Percentiles rank a stretch among this genome's conserved stretches.
Conservation (phyloP, 2,888 invertebrate genomes). For the Sabatieria punctata region DNA sequence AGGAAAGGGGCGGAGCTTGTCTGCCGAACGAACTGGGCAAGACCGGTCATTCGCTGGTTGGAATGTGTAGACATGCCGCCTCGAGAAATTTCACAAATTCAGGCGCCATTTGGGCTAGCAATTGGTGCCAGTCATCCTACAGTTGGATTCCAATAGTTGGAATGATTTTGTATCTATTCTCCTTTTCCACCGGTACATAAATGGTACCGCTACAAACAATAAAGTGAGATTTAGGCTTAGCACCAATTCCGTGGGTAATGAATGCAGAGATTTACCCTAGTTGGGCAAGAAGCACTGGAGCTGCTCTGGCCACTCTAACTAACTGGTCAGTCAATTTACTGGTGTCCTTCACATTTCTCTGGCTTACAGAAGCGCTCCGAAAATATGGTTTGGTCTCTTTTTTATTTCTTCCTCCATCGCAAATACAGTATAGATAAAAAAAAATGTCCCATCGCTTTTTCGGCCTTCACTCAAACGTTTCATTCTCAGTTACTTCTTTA, state of each 20-base stretch:
- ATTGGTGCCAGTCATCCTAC: constrained; percentile 33
- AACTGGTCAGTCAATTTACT: constrained; percentile 39
- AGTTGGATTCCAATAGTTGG: constrained; percentile 37
- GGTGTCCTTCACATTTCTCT: constrained; percentile 38
- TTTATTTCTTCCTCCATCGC: no score
- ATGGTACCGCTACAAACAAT: no score
- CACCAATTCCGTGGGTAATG: constrained; percentile 42
- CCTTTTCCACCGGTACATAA: constrained; percentile 39
- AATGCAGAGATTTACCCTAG: constrained; percentile 40
- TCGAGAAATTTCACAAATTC: neutral
- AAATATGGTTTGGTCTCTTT: no score
- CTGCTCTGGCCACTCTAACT: constrained; percentile 34
- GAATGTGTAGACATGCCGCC: neutral
- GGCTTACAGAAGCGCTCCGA: constrained; percentile 34
- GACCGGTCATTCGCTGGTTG: neutral
- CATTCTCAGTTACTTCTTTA: no score
- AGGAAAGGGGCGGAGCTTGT: no score
- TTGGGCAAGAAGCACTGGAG: constrained; percentile 38
- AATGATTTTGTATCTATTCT: constrained; percentile 36
- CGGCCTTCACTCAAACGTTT: no score
- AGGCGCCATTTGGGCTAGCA: constrained; percentile 32
- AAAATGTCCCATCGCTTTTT: no score
- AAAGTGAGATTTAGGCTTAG: no score
- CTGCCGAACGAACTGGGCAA: no score
- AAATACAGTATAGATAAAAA: no score